Evolutionary conservation across 1,140 invertebrate genomes (phyloP).

Genomic region (Nixonia krombeini): DNA sequence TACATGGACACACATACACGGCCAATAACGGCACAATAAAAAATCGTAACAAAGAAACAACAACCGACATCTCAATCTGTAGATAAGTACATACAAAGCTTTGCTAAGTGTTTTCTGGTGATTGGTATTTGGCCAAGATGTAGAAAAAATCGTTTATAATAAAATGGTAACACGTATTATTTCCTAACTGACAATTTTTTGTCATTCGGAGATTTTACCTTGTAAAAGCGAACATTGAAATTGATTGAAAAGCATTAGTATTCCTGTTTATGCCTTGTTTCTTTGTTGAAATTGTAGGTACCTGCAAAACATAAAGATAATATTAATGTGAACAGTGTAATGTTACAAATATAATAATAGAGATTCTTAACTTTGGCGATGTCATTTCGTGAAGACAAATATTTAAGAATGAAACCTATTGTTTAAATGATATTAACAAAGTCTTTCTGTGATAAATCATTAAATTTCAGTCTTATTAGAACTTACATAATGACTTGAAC

Average conservation of each 20-base stretch:
- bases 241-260: background rate
- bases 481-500: too few species aligned
- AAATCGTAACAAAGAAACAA: slow-evolving; percentile 29
- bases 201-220: slow-evolving; percentile 25
- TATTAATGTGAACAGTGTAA: too few species aligned
- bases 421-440: too few species aligned
- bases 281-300: too few species aligned
- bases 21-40: too few species aligned
- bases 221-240: slow-evolving; percentile 23
- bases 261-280: background rate
- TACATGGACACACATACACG: slow-evolving; percentile 48
- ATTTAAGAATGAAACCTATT: too few species aligned
- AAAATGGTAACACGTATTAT: slow-evolving; percentile 70
- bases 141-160: slow-evolving; percentile 70
- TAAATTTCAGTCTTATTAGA: too few species aligned
- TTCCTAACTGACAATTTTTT: slow-evolving; percentile 54
- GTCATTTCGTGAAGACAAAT: too few species aligned
- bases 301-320: too few species aligned
- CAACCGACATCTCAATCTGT: slow-evolving; percentile 60
- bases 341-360: too few species aligned
- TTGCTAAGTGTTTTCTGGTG: slow-evolving; percentile 71
- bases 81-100: slow-evolving; percentile 70
- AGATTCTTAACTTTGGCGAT: too few species aligned
- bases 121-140: slow-evolving; percentile 70
- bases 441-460: background rate